Evolutionary conservation across 2,888 invertebrate genomes (phyloP), one percentile per base, ranked within the genome.

Genomic region (Galerucella pusilla): DNA sequence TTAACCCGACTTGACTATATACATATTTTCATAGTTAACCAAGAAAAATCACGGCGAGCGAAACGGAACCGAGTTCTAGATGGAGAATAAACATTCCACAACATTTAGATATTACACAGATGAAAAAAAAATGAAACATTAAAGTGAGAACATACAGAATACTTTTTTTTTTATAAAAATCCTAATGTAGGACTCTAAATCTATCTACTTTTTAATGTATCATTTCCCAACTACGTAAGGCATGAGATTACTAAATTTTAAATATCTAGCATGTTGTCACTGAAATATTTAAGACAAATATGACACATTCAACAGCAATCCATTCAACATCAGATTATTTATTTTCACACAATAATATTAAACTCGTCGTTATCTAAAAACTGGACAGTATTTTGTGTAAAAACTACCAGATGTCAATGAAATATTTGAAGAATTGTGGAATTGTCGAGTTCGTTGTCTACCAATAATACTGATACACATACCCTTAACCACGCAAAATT

Each of bases 381-480:
- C 35, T 42, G 7, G 35, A 52, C 14, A n/a, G n/a, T n/a, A n/a
- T 52, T 52, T 52, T 14, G n/a, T 52, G 6, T n/a, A 14, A 52
- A 52, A 7, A 14, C n/a, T n/a, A n/a, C n/a, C 14, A 52, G n/a
- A 52, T 52, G 52, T 52, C n/a, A n/a, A 52, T 52, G 3, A 49
- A 12, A 49, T 54, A 12, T 54, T 54, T 65, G 46, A 10, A 12
- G 49, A 49, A 12, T 5, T 49, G 46, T 46, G 46, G 6, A 14
- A 49, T 66, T 20, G 9, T 66, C 57, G 49, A 25, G 69, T 71
- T 57, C 71, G 52, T 65, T 71, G 57, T 65, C 10, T 70, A 49
- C 14, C 49, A 64, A 71, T 71, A 71, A 71, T 71, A 71, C 71
- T 71, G 64, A 45, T 71, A 14, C 4, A 42, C 35, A 57, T 42